These are phyloP conservation scores for Coryphaenoides rupestris DNA, from an alignment of 2,113 vertebrate genomes.

Conservation along the genomic window DNA sequence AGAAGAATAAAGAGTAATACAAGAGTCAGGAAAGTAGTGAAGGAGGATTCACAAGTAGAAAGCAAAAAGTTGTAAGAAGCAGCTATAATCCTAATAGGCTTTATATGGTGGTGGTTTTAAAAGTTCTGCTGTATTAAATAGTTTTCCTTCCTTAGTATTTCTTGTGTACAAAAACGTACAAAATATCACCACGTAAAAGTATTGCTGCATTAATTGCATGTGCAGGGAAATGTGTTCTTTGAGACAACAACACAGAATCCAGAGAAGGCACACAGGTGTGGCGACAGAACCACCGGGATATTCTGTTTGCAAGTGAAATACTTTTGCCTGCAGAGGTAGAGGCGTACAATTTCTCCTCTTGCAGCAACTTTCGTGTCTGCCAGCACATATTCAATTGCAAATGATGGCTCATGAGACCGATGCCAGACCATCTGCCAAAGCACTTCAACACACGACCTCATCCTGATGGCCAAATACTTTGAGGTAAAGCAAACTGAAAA, in stretches of 20 bases:
- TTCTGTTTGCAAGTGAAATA: constrained; percentile 42
- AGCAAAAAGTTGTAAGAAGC: constrained; percentile 17
- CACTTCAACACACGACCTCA: constrained; percentile 57
- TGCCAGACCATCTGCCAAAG: constrained; percentile 70
- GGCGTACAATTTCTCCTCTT: constrained; percentile 52
- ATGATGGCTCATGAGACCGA: constrained; percentile 67
- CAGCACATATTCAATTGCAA: constrained; percentile 62
- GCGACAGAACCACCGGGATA: constrained; percentile 19
- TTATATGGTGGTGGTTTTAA: background rate
- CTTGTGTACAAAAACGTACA: constrained; percentile 14
- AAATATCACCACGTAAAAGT: constrained; percentile 21
- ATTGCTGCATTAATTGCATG: constrained; percentile 28
- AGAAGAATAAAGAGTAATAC: background rate
- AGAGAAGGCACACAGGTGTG: constrained; percentile 9
- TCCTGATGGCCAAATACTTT: constrained; percentile 39
- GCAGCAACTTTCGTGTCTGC: constrained; percentile 51
- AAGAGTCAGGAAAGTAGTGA: constrained; percentile 18
- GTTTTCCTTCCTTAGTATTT: constrained; percentile 10
- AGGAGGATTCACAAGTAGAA: constrained; percentile 34
- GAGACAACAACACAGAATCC: constrained; percentile 31
- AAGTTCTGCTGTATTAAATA: background rate
- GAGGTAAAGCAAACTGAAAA: constrained; percentile 23
- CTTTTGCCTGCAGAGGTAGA: constrained; percentile 47
- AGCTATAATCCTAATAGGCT: background rate
- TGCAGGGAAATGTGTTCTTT: constrained; percentile 31